Conservation (phyloP, 2,888 invertebrate species). For the Drosophila atripex region DNA sequence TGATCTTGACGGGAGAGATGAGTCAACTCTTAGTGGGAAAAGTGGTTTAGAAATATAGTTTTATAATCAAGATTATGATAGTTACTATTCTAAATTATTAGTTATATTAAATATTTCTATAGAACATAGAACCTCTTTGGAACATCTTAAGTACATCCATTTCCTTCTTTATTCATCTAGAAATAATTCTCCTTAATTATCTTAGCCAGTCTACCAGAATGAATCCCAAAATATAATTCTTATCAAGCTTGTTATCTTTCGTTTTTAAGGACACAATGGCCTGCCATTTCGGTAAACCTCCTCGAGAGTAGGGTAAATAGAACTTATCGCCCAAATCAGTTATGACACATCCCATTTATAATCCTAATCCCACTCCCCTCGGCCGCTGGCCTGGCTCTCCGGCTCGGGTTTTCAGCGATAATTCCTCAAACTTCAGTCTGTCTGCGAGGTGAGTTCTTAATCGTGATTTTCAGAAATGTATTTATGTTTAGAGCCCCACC, state of each 20-base stretch:
- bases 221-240: background rate
- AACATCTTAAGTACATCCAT: no score
- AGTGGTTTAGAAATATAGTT: background rate
- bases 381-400: background rate
- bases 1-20: conserved; percentile 15
- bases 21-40: conserved; percentile 17
- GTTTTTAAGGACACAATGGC: background rate
- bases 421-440: conserved; percentile 31
- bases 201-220: background rate
- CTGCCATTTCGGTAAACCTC: background rate
- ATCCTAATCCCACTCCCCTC: background rate
- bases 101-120: no score
- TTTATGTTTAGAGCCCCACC: conserved; percentile 5
- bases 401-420: conserved; percentile 30
- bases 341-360: conserved; percentile 12
- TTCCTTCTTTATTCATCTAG: no score
- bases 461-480: conserved; percentile 29
- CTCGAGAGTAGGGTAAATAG: conserved; percentile 1
- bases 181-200: background rate
- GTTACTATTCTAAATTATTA: background rate
- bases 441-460: conserved; percentile 39
- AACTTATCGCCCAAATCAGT: conserved; percentile 1
- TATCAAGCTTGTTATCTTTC: background rate
- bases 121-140: no score
- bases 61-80: background rate